A percentile compares a stretch with the other conserved stretches of the same genome.
These are phyloP conservation scores for Trissonchulus sp. DNA, from an alignment of 2,888 invertebrate genomes.

Conservation along the genomic window DNA sequence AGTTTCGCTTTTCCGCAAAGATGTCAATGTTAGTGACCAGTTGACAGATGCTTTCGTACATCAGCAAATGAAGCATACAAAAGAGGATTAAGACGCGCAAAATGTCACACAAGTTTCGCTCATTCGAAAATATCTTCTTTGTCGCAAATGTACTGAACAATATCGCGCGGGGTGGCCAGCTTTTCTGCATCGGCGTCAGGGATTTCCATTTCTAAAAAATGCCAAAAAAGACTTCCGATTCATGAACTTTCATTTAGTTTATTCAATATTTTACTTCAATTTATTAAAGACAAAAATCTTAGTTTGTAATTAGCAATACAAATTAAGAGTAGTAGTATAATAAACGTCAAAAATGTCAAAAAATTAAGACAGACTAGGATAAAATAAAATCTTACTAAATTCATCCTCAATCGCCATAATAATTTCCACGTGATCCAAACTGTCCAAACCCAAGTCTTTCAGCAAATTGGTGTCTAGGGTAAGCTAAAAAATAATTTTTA, in stretches of 20 bases:
- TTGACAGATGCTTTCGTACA: too few relatives aligned
- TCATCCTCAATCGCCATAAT: slow-evolving; percentile 99
- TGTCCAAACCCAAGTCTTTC: slow-evolving; percentile 92
- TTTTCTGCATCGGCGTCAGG: slow-evolving; percentile 93
- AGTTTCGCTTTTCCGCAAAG: too few relatives aligned
- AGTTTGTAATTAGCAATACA: too few relatives aligned
- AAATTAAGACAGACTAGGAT: too few relatives aligned
- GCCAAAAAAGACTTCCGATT: neutral
- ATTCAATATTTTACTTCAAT: too few relatives aligned
- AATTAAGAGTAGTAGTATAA: too few relatives aligned
- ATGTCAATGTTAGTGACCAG: too few relatives aligned
- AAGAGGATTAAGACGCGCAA: neutral
- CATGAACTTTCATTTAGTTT: neutral
- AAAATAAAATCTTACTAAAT: slow-evolving; percentile 64
- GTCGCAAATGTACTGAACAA: slow-evolving; percentile 89
- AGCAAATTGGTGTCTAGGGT: slow-evolving; percentile 89
- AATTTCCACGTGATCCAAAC: slow-evolving; percentile 96
- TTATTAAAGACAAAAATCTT: too few relatives aligned
- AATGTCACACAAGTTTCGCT: too few relatives aligned
- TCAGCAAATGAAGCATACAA: too few relatives aligned
- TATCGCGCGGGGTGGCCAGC: slow-evolving; percentile 78
- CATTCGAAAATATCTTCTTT: slow-evolving; percentile 59
- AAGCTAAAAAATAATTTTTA: slow-evolving; percentile 63
- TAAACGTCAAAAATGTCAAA: too few relatives aligned
- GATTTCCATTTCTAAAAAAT: slow-evolving; percentile 77